Evolutionary conservation across 1,140 invertebrate species (phyloP).

Genomic region (Drosophila bifasciata): DNA sequence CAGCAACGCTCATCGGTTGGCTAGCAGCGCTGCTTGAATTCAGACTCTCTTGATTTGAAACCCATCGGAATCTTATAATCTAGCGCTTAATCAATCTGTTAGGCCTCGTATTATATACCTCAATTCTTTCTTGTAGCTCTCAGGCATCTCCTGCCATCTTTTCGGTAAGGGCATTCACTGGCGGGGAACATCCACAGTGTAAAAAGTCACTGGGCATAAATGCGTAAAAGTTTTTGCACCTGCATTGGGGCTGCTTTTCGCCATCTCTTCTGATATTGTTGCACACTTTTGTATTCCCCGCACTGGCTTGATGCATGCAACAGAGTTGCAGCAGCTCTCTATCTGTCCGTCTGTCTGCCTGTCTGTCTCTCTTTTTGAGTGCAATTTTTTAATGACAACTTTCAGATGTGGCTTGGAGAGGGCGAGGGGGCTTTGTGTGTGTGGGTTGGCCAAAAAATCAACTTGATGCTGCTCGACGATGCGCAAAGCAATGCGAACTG

Average conservation of each 20-base stretch:
- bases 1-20: too few species aligned
- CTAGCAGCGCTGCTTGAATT: too few species aligned
- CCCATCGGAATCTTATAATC: too few species aligned
- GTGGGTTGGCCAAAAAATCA: constrained; percentile 21
- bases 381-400: constrained; percentile 68
- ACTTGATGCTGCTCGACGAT: constrained; percentile 48
- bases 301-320: constrained; percentile 31
- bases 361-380: constrained; percentile 38
- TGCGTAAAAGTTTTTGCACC: constrained; percentile 19
- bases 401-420: neutral
- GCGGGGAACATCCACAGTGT: too few species aligned
- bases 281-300: constrained; percentile 36
- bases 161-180: too few species aligned
- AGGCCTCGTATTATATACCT: too few species aligned
- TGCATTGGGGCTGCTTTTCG: constrained; percentile 6
- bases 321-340: constrained; percentile 42
- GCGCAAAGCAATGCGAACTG: constrained; percentile 38
- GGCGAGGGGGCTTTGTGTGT: neutral
- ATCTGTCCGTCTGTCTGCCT: constrained; percentile 13
- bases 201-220: constrained; percentile 28
- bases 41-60: too few species aligned
- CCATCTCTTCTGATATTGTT: constrained; percentile 41
- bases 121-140: too few species aligned
- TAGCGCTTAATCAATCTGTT: too few species aligned
- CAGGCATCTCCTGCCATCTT: too few species aligned